phyloP scores from a whole-genome alignment of 2,113 vertebrate species.

The Aspidoscelis tigris region DNA sequence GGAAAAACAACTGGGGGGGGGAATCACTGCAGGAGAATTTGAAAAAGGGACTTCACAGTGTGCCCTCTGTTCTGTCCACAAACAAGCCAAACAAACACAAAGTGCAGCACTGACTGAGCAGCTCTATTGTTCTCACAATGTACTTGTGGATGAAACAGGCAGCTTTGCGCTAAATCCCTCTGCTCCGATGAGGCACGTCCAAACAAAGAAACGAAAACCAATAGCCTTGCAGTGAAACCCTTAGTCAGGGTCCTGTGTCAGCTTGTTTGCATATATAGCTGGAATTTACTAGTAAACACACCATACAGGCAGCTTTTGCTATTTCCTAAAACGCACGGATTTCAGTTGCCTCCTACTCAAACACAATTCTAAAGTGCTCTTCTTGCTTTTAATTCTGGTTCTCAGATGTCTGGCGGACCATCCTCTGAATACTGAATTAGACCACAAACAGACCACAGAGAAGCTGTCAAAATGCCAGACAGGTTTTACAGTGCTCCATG shows the following conservation, averaged over 20 bases:
- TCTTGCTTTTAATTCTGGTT: background rate
- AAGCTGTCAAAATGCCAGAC: too few species aligned
- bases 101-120: slow-evolving; percentile 40
- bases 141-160: slow-evolving; percentile 34
- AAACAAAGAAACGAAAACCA: slow-evolving; percentile 54
- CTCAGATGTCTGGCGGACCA: background rate
- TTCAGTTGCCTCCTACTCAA: background rate
- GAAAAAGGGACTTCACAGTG: slow-evolving; percentile 26
- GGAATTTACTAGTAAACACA: slow-evolving; percentile 60
- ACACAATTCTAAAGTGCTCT: background rate
- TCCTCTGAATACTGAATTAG: too few species aligned
- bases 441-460: too few species aligned
- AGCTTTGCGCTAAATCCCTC: slow-evolving; percentile 57
- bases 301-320: slow-evolving; percentile 40
- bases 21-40: background rate
- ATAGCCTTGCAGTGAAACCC: slow-evolving; percentile 37
- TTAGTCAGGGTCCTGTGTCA: slow-evolving; percentile 54
- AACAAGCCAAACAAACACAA: slow-evolving; percentile 39
- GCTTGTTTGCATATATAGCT: slow-evolving; percentile 42
- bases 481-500: too few species aligned
- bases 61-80: slow-evolving; percentile 21
- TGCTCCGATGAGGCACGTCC: slow-evolving; percentile 1
- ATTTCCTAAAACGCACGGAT: background rate
- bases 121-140: slow-evolving; percentile 50
- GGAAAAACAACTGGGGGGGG: background rate